Percentiles rank a stretch among this genome's conserved stretches.
phyloP scores from a whole-genome alignment of 2,888 invertebrate genomes.

The Embidobia sp. region DNA sequence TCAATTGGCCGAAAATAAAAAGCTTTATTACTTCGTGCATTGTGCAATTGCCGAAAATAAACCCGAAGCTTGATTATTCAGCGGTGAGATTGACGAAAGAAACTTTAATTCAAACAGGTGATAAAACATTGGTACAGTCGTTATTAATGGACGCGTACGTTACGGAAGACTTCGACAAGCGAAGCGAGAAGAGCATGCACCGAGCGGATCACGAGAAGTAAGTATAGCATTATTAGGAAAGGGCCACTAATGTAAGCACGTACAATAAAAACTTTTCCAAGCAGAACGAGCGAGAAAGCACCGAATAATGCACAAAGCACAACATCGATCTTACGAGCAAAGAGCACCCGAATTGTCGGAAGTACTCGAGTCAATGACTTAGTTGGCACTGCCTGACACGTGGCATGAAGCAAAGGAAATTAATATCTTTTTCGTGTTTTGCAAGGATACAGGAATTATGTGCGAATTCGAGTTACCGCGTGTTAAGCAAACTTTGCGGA shows the following conservation, averaged over 20 bases:
- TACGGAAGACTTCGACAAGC: constrained; percentile 90
- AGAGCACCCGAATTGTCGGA: constrained; percentile 65
- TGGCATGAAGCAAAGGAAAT: constrained; percentile 59
- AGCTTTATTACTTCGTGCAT: too few species aligned
- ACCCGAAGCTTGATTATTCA: too few species aligned
- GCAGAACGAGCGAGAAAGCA: constrained; percentile 61
- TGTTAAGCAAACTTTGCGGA: neutral
- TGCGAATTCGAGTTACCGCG: constrained; percentile 21
- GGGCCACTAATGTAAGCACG: constrained; percentile 72
- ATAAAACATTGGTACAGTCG: constrained; percentile 94
- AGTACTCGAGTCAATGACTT: constrained; percentile 64
- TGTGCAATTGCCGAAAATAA: too few species aligned
- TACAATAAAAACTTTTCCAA: constrained; percentile 67
- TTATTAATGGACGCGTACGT: constrained; percentile 95
- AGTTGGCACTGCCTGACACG: constrained; percentile 62
- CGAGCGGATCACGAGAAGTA: constrained; percentile 83
- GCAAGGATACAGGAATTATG: constrained; percentile 39
- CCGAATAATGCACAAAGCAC: constrained; percentile 68
- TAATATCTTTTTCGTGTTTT: constrained; percentile 59
- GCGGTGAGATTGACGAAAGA: too few species aligned
- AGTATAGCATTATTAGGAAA: constrained; percentile 82
- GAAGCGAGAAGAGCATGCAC: constrained; percentile 84
- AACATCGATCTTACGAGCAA: constrained; percentile 67
- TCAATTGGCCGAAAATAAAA: too few species aligned
- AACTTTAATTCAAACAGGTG: too few species aligned